These are phyloP conservation scores for Platynereis dumerilii DNA, from an alignment of 2,888 invertebrate species.

Conservation along the genomic window DNA sequence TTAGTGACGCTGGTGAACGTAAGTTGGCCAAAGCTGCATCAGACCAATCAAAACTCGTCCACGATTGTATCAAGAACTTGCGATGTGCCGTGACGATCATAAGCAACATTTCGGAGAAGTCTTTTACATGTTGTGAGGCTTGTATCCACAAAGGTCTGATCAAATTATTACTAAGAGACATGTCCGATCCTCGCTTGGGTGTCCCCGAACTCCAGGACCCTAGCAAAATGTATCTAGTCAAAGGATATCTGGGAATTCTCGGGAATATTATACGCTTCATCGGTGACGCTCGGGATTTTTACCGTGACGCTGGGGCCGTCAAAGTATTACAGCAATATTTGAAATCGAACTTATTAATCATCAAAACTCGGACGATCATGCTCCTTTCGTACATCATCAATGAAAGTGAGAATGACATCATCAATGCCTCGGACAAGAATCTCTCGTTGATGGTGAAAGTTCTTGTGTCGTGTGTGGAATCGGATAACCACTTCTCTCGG, in stretches of 20 bases:
- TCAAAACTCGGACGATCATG: conserved; percentile 51
- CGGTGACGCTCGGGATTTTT: conserved; percentile 40
- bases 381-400: conserved; percentile 52
- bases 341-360: conserved; percentile 38
- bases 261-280: conserved; percentile 48
- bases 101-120: conserved; percentile 32
- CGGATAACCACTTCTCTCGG: conserved; percentile 43
- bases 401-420: conserved; percentile 52
- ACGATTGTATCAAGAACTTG: conserved; percentile 28
- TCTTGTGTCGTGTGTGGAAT: conserved; percentile 43
- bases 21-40: conserved; percentile 5
- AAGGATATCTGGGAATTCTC: conserved; percentile 50
- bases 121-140: conserved; percentile 31
- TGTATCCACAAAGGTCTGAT: conserved; percentile 28
- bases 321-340: conserved; percentile 39
- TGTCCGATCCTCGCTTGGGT: conserved; percentile 24
- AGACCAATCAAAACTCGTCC: conserved; percentile 13
- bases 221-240: conserved; percentile 37
- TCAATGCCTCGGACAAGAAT: conserved; percentile 46
- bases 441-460: conserved; percentile 49
- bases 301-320: conserved; percentile 42
- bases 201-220: conserved; percentile 29
- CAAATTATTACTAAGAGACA: conserved; percentile 27
- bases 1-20: not conserved
- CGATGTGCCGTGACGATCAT: conserved; percentile 26